A percentile compares a stretch with the other conserved stretches of the same genome.
Conservation (phyloP, 1,140 invertebrate species). For the Drosophila sp. region DNA sequence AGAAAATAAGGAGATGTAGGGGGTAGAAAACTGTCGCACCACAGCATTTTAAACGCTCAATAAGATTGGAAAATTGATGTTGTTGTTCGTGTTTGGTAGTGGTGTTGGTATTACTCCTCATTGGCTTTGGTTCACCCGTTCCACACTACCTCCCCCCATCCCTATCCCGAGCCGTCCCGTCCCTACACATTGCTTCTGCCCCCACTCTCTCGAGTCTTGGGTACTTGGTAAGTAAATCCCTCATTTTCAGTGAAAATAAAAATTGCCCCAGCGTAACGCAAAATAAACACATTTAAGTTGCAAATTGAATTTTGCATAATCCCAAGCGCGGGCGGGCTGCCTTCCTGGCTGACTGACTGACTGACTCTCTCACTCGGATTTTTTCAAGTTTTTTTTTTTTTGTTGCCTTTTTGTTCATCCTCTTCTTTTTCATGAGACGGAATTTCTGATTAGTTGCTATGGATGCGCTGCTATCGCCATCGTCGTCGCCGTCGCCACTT, state of each 20-base stretch:
- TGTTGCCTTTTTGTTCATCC: slow-evolving; percentile 42
- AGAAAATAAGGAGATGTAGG: not conserved
- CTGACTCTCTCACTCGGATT: slow-evolving; percentile 37
- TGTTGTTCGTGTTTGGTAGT: slow-evolving; percentile 37
- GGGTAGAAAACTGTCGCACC: slow-evolving; percentile 11
- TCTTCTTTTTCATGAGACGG: slow-evolving; percentile 70
- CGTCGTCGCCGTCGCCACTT: slow-evolving; percentile 9
- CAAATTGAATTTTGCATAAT: slow-evolving; percentile 83
- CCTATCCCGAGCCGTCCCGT: slow-evolving; percentile 42
- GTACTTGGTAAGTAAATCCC: slow-evolving; percentile 64
- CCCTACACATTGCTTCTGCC: slow-evolving; percentile 31
- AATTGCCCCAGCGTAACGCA: slow-evolving; percentile 81
- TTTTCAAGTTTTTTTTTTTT: slow-evolving; percentile 25
- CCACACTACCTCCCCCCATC: not conserved
- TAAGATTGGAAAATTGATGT: slow-evolving; percentile 80
- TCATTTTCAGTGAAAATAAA: slow-evolving; percentile 81
- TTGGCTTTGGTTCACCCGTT: slow-evolving; percentile 52
- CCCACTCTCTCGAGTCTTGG: not conserved
- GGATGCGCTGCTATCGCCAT: slow-evolving; percentile 43
- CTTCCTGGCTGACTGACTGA: slow-evolving; percentile 26
- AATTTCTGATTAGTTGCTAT: slow-evolving; percentile 80
- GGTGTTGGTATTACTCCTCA: slow-evolving; percentile 40
- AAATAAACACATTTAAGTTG: slow-evolving; percentile 83
- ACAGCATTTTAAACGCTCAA: slow-evolving; percentile 73
- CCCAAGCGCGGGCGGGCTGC: slow-evolving; percentile 59